Percentiles rank a stretch among this genome's conserved stretches.
phyloP scores from a whole-genome alignment of 2,888 invertebrate genomes.

The Thymelicus lineola region DNA sequence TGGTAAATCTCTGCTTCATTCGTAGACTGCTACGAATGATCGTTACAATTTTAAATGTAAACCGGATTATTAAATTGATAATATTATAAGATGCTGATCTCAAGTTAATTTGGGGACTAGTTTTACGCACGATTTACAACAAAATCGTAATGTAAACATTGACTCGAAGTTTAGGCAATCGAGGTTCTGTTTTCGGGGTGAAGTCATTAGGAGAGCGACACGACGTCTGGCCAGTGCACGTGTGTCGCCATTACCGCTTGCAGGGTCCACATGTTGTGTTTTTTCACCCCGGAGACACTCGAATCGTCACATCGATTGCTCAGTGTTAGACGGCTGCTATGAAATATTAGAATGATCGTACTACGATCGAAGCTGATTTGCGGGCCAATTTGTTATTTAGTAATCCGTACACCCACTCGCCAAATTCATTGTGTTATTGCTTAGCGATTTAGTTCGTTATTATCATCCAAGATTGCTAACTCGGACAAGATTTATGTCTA shows the following conservation, averaged over 20 bases:
- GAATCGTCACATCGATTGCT: constrained; percentile 71
- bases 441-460: constrained; percentile 69
- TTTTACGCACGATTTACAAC: neutral
- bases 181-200: constrained; percentile 1
- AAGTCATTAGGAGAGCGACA: constrained; percentile 55
- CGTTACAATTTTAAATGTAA: constrained; percentile 20
- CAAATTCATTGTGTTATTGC: constrained; percentile 71
- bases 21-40: constrained; percentile 53
- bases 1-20: constrained; percentile 64
- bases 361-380: constrained; percentile 55
- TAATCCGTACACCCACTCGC: constrained; percentile 73
- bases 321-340: constrained; percentile 68
- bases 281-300: constrained; percentile 68
- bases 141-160: neutral
- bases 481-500: constrained; percentile 68
- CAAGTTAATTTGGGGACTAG: constrained; percentile 5
- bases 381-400: constrained; percentile 68
- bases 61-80: too few species aligned
- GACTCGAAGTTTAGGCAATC: neutral
- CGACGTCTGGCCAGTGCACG: constrained; percentile 63
- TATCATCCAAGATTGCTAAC: constrained; percentile 70
- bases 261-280: constrained; percentile 65
- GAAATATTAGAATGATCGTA: constrained; percentile 65
- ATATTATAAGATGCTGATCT: neutral
- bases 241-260: constrained; percentile 55